Base-by-base conservation (phyloP, 1,140 invertebrate genomes). In the Drosophila tsacasi region DNA sequence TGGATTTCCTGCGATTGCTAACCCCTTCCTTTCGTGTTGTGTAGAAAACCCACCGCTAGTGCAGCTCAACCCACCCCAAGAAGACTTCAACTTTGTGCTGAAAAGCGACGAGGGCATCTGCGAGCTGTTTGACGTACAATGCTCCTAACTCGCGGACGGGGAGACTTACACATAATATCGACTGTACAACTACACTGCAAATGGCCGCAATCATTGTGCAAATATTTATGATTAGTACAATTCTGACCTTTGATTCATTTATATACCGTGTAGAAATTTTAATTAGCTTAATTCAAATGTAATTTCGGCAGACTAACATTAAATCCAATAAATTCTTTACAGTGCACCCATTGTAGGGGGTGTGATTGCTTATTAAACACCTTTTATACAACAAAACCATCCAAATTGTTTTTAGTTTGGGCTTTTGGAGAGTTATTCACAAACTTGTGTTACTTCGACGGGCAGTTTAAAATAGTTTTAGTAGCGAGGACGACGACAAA, bases 241-340 rank as follows among this genome's bases (percentile, higher is more conserved):
- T 82, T 86, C 58, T 81, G 67, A 79, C 91, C 85, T 94, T 81
- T 93, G 74, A 91, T 93, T 79, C 83, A 92, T 74, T 87, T 93
- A 81, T 79, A 82, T 63, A 57, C 35, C 69, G 49, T 67, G 66
- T 89, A 90, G 79, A 82, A 62, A 47, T 85, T 82, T 90, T 76
- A 79, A 79, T 76, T 90, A 89, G 85, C 73, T 79, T 89, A 91
- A 90, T 84, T 73, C 66, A 74, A 57, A 25, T 79, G 67, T 76
- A 90, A 55, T 81, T 79, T 81, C 77, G 69, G 59, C 63, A 79
- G 21, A 49, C 35, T 78, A 69, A 62, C 57, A 78, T 58, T 39
- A 63, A 76, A 79, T 49, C 67, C 65, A 89, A 90, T 84, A 81
- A 81, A 84, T 71, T 61, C 62, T 59, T 21, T 50, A 32, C 40